Conservation (phyloP, 2,113 vertebrate species). For the Pyrgilauda ruficollis region DNA sequence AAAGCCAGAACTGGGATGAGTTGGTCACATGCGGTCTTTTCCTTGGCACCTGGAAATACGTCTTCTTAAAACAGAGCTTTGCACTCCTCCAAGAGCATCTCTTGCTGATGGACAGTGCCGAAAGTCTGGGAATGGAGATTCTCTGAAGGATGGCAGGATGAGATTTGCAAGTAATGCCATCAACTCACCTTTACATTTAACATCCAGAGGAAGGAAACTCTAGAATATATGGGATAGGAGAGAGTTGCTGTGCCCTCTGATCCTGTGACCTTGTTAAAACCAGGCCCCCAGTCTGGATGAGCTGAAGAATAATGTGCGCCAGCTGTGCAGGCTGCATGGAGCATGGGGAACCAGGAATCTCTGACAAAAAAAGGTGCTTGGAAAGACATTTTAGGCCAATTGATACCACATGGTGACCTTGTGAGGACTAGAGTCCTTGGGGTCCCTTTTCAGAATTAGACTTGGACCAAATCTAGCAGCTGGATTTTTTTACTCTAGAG, state of each 20-base stretch:
- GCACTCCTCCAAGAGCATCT: neutral
- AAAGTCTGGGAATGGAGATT: neutral
- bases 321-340: slow-evolving; percentile 48
- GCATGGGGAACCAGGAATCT: slow-evolving; percentile 23
- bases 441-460: slow-evolving; percentile 44
- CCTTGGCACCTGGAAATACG: neutral
- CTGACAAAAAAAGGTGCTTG: slow-evolving; percentile 19
- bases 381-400: slow-evolving; percentile 45
- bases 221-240: slow-evolving; percentile 7
- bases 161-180: neutral
- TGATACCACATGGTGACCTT: slow-evolving; percentile 63
- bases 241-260: slow-evolving; percentile 3
- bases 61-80: neutral
- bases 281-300: slow-evolving; percentile 7
- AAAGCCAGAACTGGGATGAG: neutral
- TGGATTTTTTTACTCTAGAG: slow-evolving; percentile 46
- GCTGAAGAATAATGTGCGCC: slow-evolving; percentile 40
- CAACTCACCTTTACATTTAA: neutral
- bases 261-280: slow-evolving; percentile 42
- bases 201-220: slow-evolving; percentile 17
- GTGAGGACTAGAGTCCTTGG: slow-evolving; percentile 38
- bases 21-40: neutral
- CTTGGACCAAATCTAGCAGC: slow-evolving; percentile 49
- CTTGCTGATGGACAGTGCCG: neutral
- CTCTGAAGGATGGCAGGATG: neutral